Conservation (phyloP, 2,113 vertebrate species). For the Rhodinocichla rosea region DNA sequence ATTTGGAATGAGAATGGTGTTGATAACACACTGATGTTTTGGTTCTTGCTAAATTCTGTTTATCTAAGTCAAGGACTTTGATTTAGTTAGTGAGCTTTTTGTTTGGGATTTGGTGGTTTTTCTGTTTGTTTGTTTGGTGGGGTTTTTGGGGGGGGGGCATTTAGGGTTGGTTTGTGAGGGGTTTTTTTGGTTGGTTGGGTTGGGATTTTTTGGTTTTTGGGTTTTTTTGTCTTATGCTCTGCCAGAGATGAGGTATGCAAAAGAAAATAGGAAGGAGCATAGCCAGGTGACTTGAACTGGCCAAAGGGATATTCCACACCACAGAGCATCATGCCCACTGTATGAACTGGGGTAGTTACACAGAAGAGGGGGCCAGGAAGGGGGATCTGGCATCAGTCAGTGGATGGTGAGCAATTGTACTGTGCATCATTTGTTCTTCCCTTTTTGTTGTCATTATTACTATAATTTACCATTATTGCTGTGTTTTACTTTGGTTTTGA, state of each 20-base stretch:
- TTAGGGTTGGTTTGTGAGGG: not conserved
- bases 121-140: not conserved
- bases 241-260: not conserved
- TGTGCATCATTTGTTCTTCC: not conserved
- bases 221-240: not conserved
- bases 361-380: not conserved
- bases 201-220: not conserved
- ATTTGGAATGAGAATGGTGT: not conserved
- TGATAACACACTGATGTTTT: not conserved
- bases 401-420: not conserved
- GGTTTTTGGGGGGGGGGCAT: accelerated
- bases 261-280: not conserved
- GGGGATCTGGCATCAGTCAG: not conserved
- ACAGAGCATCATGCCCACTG: not conserved
- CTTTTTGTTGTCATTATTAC: not conserved
- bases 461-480: not conserved
- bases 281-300: not conserved
- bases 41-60: not conserved
- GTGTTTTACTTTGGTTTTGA: not conserved
- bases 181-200: not conserved
- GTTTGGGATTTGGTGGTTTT: not conserved
- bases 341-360: not conserved
- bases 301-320: not conserved
- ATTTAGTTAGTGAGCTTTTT: not conserved
- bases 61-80: not conserved